phyloP scores from a whole-genome alignment of 2,797 vertebrate species.

The Xenops minutus region DNA sequence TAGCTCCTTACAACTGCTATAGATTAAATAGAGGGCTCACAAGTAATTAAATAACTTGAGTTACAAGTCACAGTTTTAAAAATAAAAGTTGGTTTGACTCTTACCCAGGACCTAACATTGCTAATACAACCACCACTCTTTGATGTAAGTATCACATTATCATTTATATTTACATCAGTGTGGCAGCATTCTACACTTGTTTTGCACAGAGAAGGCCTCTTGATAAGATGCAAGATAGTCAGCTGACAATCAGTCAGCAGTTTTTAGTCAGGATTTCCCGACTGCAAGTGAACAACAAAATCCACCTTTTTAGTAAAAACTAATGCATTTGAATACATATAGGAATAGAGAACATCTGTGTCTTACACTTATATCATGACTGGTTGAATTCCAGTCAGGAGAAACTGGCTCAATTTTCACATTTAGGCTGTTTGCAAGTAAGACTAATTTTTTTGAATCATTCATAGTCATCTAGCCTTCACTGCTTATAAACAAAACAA shows the following conservation, averaged over 20 bases:
- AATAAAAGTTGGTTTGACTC: background rate
- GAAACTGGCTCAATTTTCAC: background rate
- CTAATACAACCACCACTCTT: background rate
- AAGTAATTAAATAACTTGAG: background rate
- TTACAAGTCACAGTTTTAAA: background rate
- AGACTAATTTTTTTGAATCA: background rate
- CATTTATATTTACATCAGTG: background rate
- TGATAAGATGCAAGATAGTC: background rate
- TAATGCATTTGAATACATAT: background rate
- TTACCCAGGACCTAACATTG: background rate
- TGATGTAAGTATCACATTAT: background rate
- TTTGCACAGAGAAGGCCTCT: background rate
- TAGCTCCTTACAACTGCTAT: background rate
- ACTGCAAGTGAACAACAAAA: background rate
- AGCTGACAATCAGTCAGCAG: background rate
- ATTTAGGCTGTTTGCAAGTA: background rate
- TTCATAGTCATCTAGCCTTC: background rate
- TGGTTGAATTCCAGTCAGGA: background rate
- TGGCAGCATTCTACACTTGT: background rate
- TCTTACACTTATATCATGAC: background rate
- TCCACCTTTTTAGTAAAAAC: background rate
- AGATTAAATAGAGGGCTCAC: background rate
- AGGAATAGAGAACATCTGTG: background rate
- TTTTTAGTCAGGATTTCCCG: constrained; percentile 28
- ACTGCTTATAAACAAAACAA: background rate